Conservation (phyloP, 2,888 invertebrate species). For the Tenthredo livida region DNA sequence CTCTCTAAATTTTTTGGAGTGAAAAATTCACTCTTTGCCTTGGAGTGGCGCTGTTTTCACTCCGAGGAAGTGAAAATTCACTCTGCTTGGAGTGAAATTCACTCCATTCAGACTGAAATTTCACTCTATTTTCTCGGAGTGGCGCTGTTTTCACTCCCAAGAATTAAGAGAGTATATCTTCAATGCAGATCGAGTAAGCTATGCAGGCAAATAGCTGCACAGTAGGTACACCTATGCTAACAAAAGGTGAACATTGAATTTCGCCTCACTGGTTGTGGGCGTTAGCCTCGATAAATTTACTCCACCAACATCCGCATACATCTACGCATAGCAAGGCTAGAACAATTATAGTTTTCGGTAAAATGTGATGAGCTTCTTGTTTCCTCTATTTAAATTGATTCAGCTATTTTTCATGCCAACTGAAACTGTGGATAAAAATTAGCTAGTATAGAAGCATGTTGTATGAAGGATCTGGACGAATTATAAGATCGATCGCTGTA, state of each 20-base stretch:
- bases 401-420: not conserved
- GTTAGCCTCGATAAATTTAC: not conserved
- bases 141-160: too few species aligned
- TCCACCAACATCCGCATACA: not conserved
- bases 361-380: not conserved
- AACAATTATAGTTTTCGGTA: slow-evolving; percentile 2
- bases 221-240: not conserved
- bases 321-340: not conserved
- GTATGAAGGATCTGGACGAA: not conserved
- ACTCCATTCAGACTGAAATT: too few species aligned
- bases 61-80: too few species aligned
- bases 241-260: not conserved
- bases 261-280: not conserved
- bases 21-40: too few species aligned
- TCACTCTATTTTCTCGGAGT: too few species aligned
- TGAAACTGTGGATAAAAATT: not conserved
- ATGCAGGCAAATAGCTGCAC: not conserved
- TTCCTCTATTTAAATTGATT: not conserved
- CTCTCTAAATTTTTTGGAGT: too few species aligned
- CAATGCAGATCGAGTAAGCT: too few species aligned
- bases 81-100: too few species aligned
- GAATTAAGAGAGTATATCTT: too few species aligned
- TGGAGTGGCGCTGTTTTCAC: too few species aligned
- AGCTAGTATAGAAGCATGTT: too few species aligned
- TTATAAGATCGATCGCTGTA: not conserved